A percentile compares a stretch with the other conserved stretches of the same genome.
These are phyloP conservation scores for Archips xylosteana DNA, from an alignment of 2,888 invertebrate genomes.

Conservation along the genomic window DNA sequence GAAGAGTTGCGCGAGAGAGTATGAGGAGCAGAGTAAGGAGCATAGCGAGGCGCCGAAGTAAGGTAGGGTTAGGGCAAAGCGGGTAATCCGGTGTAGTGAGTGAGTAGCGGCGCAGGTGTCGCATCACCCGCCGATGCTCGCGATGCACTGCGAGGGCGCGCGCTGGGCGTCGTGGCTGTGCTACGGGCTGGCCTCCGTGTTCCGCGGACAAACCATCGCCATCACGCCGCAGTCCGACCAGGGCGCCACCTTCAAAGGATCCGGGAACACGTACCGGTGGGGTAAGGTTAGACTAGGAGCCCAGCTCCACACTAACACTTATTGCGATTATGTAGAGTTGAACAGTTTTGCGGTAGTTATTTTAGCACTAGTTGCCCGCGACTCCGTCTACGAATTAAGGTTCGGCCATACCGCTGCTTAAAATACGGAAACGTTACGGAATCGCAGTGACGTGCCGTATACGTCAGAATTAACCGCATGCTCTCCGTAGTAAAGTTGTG, in stretches of 20 bases:
- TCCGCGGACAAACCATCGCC: slow-evolving; percentile 97
- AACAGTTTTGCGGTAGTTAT: too few species aligned
- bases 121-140: slow-evolving; percentile 98
- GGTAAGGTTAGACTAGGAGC: slow-evolving; percentile 86
- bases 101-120: slow-evolving; percentile 83
- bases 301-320: background rate
- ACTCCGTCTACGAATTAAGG: too few species aligned
- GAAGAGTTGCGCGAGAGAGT: too few species aligned
- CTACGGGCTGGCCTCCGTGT: slow-evolving; percentile 96
- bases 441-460: too few species aligned
- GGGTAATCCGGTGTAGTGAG: background rate
- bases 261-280: slow-evolving; percentile 95
- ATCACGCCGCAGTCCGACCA: slow-evolving; percentile 87
- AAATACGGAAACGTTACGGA: too few species aligned
- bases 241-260: slow-evolving; percentile 82
- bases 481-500: too few species aligned
- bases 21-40: too few species aligned
- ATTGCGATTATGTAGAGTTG: background rate
- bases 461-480: too few species aligned
- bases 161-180: slow-evolving; percentile 95
- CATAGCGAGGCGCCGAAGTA: background rate
- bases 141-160: slow-evolving; percentile 94
- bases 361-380: too few species aligned
- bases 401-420: too few species aligned
- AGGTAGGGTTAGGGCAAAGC: background rate